Conservation (phyloP, 2,888 invertebrate species). For the Odontomyia ornata region DNA sequence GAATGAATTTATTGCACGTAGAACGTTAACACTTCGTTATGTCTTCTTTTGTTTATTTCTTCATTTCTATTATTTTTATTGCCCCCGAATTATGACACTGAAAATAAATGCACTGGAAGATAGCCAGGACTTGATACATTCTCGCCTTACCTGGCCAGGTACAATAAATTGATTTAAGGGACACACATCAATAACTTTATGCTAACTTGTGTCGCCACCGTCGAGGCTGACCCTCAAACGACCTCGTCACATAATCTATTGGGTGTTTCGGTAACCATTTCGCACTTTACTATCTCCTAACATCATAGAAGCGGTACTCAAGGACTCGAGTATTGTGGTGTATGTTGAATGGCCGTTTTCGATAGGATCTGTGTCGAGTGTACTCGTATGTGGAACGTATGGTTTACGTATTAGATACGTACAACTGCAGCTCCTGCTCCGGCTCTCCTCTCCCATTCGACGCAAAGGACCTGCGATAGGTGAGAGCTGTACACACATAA, state of each 20-base stretch:
- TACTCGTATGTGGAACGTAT: constrained; percentile 4
- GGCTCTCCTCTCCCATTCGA: too few species aligned
- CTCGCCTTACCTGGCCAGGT: not conserved
- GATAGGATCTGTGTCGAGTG: constrained; percentile 5
- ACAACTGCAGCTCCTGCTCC: not conserved
- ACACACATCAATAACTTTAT: constrained; percentile 30
- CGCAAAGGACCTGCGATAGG: not conserved
- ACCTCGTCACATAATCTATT: constrained; percentile 14
- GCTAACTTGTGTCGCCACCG: constrained; percentile 20
- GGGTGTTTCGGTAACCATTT: constrained; percentile 7
- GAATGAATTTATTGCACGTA: not conserved
- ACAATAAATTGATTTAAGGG: constrained; percentile 27
- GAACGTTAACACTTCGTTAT: not conserved
- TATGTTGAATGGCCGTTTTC: not conserved
- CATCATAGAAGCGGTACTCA: not conserved
- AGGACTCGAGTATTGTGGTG: too few species aligned
- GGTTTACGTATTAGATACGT: constrained; percentile 14
- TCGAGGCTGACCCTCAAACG: not conserved
- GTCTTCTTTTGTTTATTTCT: constrained; percentile 5
- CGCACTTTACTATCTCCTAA: not conserved
- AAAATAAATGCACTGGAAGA: not conserved
- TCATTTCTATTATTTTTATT: constrained; percentile 23
- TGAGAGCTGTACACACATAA: constrained; percentile 18
- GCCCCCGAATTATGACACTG: constrained; percentile 17
- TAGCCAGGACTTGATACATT: not conserved